Evolutionary conservation across 2,113 vertebrate genomes (phyloP).

Genomic region (Lipotes vexillifer): DNA sequence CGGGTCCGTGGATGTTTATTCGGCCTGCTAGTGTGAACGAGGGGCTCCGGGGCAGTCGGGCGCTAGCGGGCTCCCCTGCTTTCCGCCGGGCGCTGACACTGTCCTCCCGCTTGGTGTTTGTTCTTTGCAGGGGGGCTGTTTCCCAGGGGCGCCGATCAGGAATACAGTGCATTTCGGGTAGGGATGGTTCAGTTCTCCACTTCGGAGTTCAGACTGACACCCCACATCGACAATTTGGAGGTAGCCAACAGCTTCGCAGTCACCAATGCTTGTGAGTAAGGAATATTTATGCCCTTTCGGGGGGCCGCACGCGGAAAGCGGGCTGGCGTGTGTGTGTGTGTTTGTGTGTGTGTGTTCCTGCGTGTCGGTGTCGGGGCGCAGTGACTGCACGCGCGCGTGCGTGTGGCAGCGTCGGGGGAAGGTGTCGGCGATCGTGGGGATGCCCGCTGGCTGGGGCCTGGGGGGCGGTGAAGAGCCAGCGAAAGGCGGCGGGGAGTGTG

Average conservation of each 20-base stretch:
- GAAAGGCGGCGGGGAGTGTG: background rate
- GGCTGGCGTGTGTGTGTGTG: conserved; percentile 11
- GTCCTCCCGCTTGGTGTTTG: conserved; percentile 52
- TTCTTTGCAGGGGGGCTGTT: conserved; percentile 93
- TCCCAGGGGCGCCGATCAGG: conserved; percentile 97
- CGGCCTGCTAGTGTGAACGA: background rate
- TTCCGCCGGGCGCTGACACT: conserved; percentile 45
- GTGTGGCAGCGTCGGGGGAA: conserved; percentile 28
- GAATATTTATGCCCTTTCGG: conserved; percentile 31
- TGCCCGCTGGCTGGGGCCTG: background rate
- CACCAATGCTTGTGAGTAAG: conserved; percentile 97
- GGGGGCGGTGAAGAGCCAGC: background rate
- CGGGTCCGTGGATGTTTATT: background rate
- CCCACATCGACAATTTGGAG: conserved; percentile 99
- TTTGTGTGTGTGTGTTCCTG: background rate
- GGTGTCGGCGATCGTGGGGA: conserved; percentile 26
- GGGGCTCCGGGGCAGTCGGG: background rate
- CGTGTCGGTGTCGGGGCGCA: conserved; percentile 39
- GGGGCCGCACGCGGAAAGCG: background rate
- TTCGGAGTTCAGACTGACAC: conserved; percentile 95
- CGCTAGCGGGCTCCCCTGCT: background rate
- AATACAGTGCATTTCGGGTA: conserved; percentile 99
- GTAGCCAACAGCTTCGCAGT: conserved; percentile 99
- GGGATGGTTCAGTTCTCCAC: conserved; percentile 97
- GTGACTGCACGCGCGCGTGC: conserved; percentile 59